A percentile compares a stretch with the other conserved stretches of the same genome.
Conservation (phyloP, 1,140 invertebrate genomes). For the Anadara kagoshimensis region DNA sequence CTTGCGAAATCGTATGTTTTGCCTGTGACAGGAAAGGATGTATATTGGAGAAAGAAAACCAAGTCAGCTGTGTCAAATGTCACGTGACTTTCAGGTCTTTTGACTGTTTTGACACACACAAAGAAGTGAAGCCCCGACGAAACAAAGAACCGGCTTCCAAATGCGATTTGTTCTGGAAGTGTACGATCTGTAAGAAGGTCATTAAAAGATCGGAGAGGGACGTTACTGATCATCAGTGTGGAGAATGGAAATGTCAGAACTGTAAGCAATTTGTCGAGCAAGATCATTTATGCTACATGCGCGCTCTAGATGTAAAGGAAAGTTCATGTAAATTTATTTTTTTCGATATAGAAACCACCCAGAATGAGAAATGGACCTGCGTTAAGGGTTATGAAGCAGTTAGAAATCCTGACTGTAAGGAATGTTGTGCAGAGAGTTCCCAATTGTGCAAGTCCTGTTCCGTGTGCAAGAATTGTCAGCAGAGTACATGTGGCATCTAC, state of each 20-base stretch:
- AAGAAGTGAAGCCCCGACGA: no score
- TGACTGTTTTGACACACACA: no score
- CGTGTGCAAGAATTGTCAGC: slow-evolving; percentile 1
- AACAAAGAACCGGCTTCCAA: background rate
- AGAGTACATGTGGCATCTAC: slow-evolving; percentile 1
- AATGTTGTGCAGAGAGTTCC: background rate
- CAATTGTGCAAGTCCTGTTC: background rate
- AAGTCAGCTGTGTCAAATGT: no score
- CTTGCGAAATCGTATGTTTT: no score
- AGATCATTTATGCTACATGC: slow-evolving; percentile 27
- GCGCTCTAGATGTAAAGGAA: background rate
- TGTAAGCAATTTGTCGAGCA: slow-evolving; percentile 21
- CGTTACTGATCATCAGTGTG: slow-evolving; percentile 14
- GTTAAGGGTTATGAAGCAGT: background rate
- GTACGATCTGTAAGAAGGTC: slow-evolving; percentile 19
- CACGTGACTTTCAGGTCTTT: no score
- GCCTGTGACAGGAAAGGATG: no score
- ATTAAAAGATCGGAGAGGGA: slow-evolving; percentile 9
- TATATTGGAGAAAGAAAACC: no score
- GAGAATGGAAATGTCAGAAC: slow-evolving; percentile 34
- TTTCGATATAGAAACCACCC: slow-evolving; percentile 16
- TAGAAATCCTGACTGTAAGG: background rate
- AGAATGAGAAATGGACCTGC: slow-evolving; percentile 7
- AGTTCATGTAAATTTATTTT: slow-evolving; percentile 10
- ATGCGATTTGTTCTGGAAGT: slow-evolving; percentile 16